These are phyloP conservation scores for Emydoidea blandingii DNA, from an alignment of 2,797 vertebrate genomes.

Conservation along the genomic window DNA sequence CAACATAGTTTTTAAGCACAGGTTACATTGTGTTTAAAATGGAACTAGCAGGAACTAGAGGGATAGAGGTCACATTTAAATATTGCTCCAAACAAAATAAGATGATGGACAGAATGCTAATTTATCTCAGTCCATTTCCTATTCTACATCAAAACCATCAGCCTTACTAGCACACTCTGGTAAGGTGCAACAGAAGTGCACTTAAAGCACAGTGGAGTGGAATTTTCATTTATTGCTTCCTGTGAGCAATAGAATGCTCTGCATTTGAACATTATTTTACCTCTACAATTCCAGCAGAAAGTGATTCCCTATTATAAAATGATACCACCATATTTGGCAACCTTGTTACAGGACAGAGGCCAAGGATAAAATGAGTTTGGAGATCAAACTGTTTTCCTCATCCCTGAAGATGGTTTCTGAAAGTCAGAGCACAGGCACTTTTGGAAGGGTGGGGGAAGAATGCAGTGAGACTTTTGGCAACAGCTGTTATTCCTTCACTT, in stretches of 20 bases:
- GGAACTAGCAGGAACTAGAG: background rate
- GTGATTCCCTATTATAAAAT: too few relatives aligned
- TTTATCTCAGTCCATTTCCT: background rate
- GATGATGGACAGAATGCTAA: background rate
- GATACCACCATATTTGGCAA: too few relatives aligned
- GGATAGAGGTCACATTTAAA: background rate
- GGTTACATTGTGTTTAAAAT: background rate
- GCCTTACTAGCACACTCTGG: too few relatives aligned
- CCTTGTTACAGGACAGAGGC: background rate
- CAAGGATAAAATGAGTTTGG: background rate
- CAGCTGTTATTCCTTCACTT: background rate
- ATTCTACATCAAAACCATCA: background rate
- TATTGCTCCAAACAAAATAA: background rate
- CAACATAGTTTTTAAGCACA: background rate
- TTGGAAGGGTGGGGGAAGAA: background rate
- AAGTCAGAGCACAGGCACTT: background rate
- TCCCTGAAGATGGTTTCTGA: background rate
- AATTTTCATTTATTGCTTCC: too few relatives aligned
- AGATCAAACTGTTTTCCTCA: background rate
- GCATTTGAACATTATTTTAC: too few relatives aligned
- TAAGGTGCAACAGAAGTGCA: too few relatives aligned
- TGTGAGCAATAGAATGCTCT: too few relatives aligned
- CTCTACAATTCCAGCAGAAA: too few relatives aligned
- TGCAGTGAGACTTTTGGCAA: accelerated
- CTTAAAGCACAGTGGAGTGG: too few relatives aligned